Percentiles rank a stretch among this genome's conserved stretches.
These are phyloP conservation scores for Andrena fulva DNA, from an alignment of 2,888 invertebrate genomes.

Conservation along the genomic window DNA sequence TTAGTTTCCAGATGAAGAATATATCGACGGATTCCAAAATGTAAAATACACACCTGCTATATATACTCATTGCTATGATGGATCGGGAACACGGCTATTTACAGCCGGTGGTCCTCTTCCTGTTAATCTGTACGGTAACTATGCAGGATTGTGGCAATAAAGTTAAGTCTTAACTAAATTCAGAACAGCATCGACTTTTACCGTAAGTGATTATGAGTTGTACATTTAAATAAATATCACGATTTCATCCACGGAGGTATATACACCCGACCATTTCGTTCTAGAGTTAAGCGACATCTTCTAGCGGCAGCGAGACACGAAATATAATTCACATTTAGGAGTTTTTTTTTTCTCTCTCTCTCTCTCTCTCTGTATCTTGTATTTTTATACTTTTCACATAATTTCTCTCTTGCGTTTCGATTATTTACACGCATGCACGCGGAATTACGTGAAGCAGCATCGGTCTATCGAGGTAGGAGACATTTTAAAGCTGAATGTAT, in stretches of 20 bases:
- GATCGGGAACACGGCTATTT: slow-evolving; percentile 95
- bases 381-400: slow-evolving; percentile 17
- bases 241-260: slow-evolving; percentile 47
- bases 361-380: neutral
- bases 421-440: neutral
- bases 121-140: slow-evolving; percentile 96
- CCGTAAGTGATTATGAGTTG: slow-evolving; percentile 59
- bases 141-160: slow-evolving; percentile 97
- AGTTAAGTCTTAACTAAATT: slow-evolving; percentile 42
- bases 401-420: neutral
- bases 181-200: slow-evolving; percentile 54
- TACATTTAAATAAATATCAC: slow-evolving; percentile 52
- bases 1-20: slow-evolving; percentile 94
- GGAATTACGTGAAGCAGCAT: neutral
- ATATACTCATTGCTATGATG: slow-evolving; percentile 98
- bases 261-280: slow-evolving; percentile 30
- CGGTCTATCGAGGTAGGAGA: neutral
- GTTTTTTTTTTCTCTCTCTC: neutral
- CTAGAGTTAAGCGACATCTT: slow-evolving; percentile 5
- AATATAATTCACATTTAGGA: neutral
- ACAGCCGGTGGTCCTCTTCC: slow-evolving; percentile 98
- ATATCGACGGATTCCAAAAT: slow-evolving; percentile 93
- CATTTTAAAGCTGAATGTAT: neutral
- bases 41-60: slow-evolving; percentile 96
- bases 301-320: neutral